phyloP scores from a whole-genome alignment of 2,797 vertebrate species.

The Hoplostethus atlanticus region DNA sequence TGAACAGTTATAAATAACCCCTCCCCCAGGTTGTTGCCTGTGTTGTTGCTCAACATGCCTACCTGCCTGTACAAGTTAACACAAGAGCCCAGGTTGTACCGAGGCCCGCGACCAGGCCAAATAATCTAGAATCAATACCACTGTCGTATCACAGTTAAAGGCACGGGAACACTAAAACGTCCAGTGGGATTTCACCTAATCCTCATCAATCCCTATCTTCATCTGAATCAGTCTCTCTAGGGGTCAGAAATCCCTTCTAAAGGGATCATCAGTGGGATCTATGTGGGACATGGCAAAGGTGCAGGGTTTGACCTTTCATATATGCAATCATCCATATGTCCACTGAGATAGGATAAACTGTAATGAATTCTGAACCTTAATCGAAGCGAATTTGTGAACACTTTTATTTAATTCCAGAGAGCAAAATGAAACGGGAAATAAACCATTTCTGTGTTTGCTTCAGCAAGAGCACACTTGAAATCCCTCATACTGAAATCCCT shows the following conservation, averaged over 20 bases:
- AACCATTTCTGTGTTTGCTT: too few relatives aligned
- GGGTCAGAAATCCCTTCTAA: constrained; percentile 30
- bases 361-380: too few relatives aligned
- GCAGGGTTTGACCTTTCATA: constrained; percentile 10
- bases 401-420: too few relatives aligned
- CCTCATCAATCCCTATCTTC: constrained; percentile 22
- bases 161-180: neutral
- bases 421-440: too few relatives aligned
- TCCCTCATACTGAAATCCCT: constrained; percentile 47
- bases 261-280: constrained; percentile 10
- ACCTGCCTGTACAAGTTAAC: too few relatives aligned
- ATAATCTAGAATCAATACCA: constrained; percentile 15
- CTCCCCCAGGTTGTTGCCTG: too few relatives aligned
- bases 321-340: neutral
- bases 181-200: constrained; percentile 12
- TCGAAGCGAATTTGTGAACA: too few relatives aligned
- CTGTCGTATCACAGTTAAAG: constrained; percentile 4
- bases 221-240: constrained; percentile 19
- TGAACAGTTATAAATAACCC: too few relatives aligned
- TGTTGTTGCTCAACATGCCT: too few relatives aligned
- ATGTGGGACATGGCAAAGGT: constrained; percentile 16
- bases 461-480: constrained; percentile 72
- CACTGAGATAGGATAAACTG: neutral
- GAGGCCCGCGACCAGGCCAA: neutral
- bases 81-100: neutral